These are phyloP conservation scores for Drosophila mayri DNA, from an alignment of 1,140 invertebrate species.

Conservation along the genomic window DNA sequence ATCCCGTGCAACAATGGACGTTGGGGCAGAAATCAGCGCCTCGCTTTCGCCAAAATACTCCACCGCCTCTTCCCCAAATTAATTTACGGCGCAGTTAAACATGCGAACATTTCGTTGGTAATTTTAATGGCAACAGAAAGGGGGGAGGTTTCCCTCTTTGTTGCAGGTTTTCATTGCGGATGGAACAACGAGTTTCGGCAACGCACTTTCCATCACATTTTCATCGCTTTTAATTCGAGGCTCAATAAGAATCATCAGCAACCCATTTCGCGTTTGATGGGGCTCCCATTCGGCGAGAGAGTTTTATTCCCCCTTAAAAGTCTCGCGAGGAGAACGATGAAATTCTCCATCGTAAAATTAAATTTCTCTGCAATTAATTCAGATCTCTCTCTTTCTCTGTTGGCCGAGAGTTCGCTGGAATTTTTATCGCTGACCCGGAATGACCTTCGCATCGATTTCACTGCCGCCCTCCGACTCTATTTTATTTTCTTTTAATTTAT, in stretches of 20 bases:
- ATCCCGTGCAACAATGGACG: constrained; percentile 9
- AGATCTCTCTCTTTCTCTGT: constrained; percentile 1
- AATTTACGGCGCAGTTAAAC: constrained; percentile 50
- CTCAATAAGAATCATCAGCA: constrained; percentile 47
- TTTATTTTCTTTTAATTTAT: constrained; percentile 57
- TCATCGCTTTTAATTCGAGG: constrained; percentile 26
- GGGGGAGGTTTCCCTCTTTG: constrained; percentile 9
- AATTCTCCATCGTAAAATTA: constrained; percentile 53
- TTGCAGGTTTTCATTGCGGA: constrained; percentile 22
- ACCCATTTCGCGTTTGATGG: constrained; percentile 47
- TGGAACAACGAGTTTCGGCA: constrained; percentile 13
- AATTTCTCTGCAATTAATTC: constrained; percentile 58
- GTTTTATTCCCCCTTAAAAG: constrained; percentile 45
- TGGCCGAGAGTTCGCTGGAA: constrained; percentile 23
- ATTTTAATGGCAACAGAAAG: constrained; percentile 19
- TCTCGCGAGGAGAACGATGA: constrained; percentile 11
- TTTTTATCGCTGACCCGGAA: constrained; percentile 56
- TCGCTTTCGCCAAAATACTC: constrained; percentile 14
- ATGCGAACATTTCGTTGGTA: constrained; percentile 38
- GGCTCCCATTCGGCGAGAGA: constrained; percentile 9
- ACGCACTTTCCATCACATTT: constrained; percentile 30
- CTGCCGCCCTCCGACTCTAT: not conserved
- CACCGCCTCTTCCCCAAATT: not conserved
- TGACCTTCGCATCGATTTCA: constrained; percentile 52
- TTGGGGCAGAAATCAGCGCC: constrained; percentile 9